Base-by-base conservation (phyloP, 2,113 vertebrate species). In the Erinaceus europaeus region DNA sequence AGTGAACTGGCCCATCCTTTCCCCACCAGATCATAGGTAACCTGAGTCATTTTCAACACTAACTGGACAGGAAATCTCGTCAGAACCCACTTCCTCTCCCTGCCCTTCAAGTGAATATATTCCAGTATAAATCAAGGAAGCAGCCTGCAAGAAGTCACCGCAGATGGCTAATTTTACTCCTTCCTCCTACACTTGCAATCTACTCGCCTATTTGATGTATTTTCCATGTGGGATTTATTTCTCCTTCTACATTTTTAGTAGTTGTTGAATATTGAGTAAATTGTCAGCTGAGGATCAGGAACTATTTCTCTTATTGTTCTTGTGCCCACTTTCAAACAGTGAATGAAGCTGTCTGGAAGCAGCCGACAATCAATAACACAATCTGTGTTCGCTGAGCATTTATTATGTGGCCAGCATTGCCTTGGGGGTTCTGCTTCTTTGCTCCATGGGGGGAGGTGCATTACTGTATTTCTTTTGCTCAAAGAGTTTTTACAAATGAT, bases 151-250 rank as follows among this genome's bases (percentile, higher is more conserved):
- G 84, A 90, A 94, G 46, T 90, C 87, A 87, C 14, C 44, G 65
- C 50, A 89, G 85, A 93, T 32, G 65, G 82, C 69, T 90, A 91
- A 87, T 81, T 90, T 80, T 72, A 82, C 61, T 95, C 46, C 15
- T 91, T 93, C 71, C 75, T 90, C 84, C 74, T 87, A 67, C 80
- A 42, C 44, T 81, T 88, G 73, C 81, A 91, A 86, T 74, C 74
- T 57, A 48, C 57, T 90, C 92, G 55, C 91, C 94, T 90, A 90
- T 90, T 79, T 89, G 74, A 94, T 91, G 23, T 69, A 82, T 72
- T 93, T 93, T 71, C 59, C 71, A 84, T 78, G 46, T 73, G 34
- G 79, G 75, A 84, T 81, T 67, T 86, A 78, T 78, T 88, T 92
- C 64, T 86, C 75, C 44, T 71, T 84, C 53, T 90, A 89, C 84